Conservation (phyloP, 2,888 invertebrate species). For the Scelioninae gen. 1 region DNA sequence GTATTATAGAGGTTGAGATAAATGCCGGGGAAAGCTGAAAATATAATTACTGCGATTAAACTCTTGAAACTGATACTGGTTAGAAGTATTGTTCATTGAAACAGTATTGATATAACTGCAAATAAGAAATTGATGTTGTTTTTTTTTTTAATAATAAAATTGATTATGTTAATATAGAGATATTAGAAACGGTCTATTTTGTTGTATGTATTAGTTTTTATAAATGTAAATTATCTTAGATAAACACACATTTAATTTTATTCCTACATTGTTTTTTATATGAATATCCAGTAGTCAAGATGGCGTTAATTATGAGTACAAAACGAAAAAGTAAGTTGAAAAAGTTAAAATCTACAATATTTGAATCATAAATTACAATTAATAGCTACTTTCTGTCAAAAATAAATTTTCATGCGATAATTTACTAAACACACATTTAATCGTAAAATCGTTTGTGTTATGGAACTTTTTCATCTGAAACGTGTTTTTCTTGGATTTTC, state of each 20-base stretch:
- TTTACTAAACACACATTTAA: conserved; percentile 28
- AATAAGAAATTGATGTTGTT: too few species aligned
- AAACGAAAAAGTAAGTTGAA: not conserved
- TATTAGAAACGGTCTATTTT: too few species aligned
- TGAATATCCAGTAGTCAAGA: conserved; percentile 10
- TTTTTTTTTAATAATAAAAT: too few species aligned
- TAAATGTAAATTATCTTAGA: not conserved
- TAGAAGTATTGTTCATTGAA: too few species aligned
- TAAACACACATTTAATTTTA: conserved; percentile 25
- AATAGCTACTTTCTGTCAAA: conserved; percentile 30
- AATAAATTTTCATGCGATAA: conserved; percentile 16
- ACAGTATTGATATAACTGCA: too few species aligned
- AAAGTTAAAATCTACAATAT: conserved; percentile 17
- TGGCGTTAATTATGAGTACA: conserved; percentile 11
- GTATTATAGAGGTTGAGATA: not conserved
- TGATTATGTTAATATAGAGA: too few species aligned
- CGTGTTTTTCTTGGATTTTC: conserved; percentile 34
- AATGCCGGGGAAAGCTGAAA: not conserved
- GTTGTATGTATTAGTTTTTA: too few species aligned
- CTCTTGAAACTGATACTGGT: too few species aligned
- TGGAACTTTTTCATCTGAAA: conserved; percentile 13
- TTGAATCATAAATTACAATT: conserved; percentile 35
- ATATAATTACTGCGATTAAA: too few species aligned
- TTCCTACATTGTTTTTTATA: not conserved
- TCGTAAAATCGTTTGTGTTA: conserved; percentile 28